Percentiles rank a stretch among this genome's conserved stretches.
These are phyloP conservation scores for Platycercus adscitus DNA, from an alignment of 2,113 vertebrate genomes.

Conservation along the genomic window DNA sequence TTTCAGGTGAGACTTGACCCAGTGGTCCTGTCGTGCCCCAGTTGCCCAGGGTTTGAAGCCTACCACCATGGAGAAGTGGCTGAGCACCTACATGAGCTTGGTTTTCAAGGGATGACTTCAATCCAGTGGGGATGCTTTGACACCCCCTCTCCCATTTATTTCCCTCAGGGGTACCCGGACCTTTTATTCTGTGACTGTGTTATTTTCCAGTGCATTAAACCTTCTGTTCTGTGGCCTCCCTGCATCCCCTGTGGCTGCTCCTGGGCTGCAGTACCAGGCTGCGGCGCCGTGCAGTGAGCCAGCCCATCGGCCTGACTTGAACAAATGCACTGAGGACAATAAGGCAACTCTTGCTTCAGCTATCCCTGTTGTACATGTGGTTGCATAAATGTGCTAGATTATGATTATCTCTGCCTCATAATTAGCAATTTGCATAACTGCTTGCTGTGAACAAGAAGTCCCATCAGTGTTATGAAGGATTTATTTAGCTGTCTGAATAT, in stretches of 20 bases:
- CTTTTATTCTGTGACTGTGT: background rate
- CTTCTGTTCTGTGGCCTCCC: background rate
- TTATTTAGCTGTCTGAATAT: conserved; percentile 77
- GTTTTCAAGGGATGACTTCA: background rate
- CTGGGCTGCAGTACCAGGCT: background rate
- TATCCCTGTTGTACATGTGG: conserved; percentile 52
- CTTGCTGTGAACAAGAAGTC: conserved; percentile 69
- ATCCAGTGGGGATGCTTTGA: background rate
- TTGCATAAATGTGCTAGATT: conserved; percentile 74
- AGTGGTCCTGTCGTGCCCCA: accelerated
- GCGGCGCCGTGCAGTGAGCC: background rate
- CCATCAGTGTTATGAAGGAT: conserved; percentile 72
- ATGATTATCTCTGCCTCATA: conserved; percentile 76
- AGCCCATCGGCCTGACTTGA: background rate
- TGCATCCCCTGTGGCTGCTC: background rate
- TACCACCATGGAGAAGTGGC: background rate
- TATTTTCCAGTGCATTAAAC: background rate
- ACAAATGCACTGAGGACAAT: conserved; percentile 44
- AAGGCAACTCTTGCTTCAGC: conserved; percentile 57
- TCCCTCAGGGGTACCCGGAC: background rate
- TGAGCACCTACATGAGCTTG: background rate
- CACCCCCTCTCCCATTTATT: accelerated
- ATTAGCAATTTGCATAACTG: conserved; percentile 79
- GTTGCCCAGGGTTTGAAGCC: background rate
- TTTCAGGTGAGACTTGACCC: background rate